Base-by-base conservation (phyloP, 92 coral and sea anemone genomes). In the Palythoa caribaeorum region DNA sequence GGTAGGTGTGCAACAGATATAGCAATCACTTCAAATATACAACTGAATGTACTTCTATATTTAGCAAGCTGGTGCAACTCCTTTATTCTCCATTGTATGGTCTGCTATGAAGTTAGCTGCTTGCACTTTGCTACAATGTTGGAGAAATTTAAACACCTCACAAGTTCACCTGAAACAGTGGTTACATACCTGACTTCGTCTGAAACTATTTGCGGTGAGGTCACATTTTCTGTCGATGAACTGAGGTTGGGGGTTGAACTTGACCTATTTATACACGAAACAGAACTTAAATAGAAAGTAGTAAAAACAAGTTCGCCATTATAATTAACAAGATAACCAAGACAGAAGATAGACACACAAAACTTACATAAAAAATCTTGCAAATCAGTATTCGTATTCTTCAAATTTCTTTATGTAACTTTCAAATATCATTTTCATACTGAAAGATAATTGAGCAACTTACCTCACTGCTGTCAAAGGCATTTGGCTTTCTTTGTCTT, bases 191-290 rank as follows among this genome's bases (percentile, higher is more conserved):
- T 80, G 85, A 83, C 50, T 60, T 89, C 92, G 28, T 53, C 69
- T n/a, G 59, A 63, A 65, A 20, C 85, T 16, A 20, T 47, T 3
- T 65, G 55, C 73, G 10, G 74, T 9, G 75, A 70, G 35, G 59
- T 5, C 17, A 20, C 54, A 39, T 15, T 38, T 63, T 20, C 73
- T 69, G 87, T 84, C 20, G 98, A 89, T 76, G 98, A 92, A 70
- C 75, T 35, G 59, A 95, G 94, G 76, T 95, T 95, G 74, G 98
- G 98, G 17, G 98, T 95, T 62, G 98, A 95, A 60, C 59, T 92
- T 16, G 94, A 94, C 71, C 97, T 94, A 21, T 77, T 77, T n/a
- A 16, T 38, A 16, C 12, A 36, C 14, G 14, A 44, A 55, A 73
- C 16, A 6, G 8, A 17, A n/a, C 1, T 36, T 70, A 35, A 9